phyloP scores from a whole-genome alignment of 2,888 invertebrate species.

The Urechis unicinctus region DNA sequence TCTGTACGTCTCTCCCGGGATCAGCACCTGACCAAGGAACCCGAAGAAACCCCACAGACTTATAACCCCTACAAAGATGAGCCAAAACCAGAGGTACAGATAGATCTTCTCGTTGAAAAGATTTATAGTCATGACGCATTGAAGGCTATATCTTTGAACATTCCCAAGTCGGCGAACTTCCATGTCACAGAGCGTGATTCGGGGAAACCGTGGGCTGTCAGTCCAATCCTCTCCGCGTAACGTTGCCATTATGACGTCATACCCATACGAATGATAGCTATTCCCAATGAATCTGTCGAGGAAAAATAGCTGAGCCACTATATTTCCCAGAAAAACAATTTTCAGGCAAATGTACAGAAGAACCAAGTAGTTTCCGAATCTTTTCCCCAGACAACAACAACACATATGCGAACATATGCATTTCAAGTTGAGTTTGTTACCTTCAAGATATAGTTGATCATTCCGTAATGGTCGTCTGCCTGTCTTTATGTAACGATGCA shows the following conservation, averaged over 20 bases:
- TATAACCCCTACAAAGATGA: conserved; percentile 38
- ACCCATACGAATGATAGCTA: conserved; percentile 49
- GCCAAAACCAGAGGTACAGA: conserved; percentile 50
- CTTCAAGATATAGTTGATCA: too few relatives aligned
- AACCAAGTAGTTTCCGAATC: conserved; percentile 52
- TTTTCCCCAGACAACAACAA: conserved; percentile 39
- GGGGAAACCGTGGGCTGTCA: conserved; percentile 41
- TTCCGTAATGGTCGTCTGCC: conserved; percentile 17
- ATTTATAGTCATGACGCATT: conserved; percentile 22
- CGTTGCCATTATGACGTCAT: conserved; percentile 51
- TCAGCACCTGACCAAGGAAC: conserved; percentile 27
- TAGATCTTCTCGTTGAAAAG: conserved; percentile 45
- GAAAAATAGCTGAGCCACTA: conserved; percentile 51
- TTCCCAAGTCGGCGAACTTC: conserved; percentile 45
- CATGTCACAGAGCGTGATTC: conserved; percentile 48
- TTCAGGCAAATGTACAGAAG: conserved; percentile 53
- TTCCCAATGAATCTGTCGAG: conserved; percentile 53
- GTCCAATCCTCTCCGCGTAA: conserved; percentile 44
- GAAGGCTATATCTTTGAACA: conserved; percentile 27
- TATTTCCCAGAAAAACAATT: conserved; percentile 50
- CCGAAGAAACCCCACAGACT: conserved; percentile 37
- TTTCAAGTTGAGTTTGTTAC: background rate
- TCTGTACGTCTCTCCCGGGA: background rate
- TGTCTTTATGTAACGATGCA: conserved; percentile 50
- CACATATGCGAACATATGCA: too few relatives aligned